A percentile compares a stretch with the other conserved stretches of the same genome.
These are phyloP conservation scores for Dallia pectoralis DNA, from an alignment of 2,797 vertebrate species.

Conservation along the genomic window DNA sequence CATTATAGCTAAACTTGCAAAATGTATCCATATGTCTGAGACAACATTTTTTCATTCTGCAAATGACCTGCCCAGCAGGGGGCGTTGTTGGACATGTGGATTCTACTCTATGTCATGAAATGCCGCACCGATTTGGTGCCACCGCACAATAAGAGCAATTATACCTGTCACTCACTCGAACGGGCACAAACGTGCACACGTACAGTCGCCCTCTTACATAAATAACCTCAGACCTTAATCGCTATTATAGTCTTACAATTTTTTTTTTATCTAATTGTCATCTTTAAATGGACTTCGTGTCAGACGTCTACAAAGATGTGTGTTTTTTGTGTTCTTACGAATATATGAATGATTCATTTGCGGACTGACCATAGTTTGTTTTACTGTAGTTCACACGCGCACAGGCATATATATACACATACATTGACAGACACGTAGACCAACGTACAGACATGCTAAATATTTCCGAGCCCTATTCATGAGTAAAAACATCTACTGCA, in stretches of 20 bases:
- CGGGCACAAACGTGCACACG: not conserved
- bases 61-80: not conserved
- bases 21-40: not conserved
- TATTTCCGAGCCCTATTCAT: constrained; percentile 46
- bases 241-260: not conserved
- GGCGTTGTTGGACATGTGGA: not conserved
- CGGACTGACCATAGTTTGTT: not conserved
- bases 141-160: not conserved
- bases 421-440: not conserved
- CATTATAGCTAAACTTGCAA: not conserved
- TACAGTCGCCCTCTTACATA: not conserved
- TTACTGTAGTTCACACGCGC: not conserved
- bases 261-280: not conserved
- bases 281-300: constrained; percentile 5
- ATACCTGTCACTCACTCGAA: constrained; percentile 1
- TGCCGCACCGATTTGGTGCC: not conserved
- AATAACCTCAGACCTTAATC: not conserved
- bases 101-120: not conserved
- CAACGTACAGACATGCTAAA: not conserved
- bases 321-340: not conserved
- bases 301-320: not conserved
- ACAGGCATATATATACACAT: not conserved
- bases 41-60: not conserved
- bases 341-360: not conserved
- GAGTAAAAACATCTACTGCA: constrained; percentile 58